phyloP scores from a whole-genome alignment of 2,113 vertebrate species.

The Cyanoderma ruficeps region DNA sequence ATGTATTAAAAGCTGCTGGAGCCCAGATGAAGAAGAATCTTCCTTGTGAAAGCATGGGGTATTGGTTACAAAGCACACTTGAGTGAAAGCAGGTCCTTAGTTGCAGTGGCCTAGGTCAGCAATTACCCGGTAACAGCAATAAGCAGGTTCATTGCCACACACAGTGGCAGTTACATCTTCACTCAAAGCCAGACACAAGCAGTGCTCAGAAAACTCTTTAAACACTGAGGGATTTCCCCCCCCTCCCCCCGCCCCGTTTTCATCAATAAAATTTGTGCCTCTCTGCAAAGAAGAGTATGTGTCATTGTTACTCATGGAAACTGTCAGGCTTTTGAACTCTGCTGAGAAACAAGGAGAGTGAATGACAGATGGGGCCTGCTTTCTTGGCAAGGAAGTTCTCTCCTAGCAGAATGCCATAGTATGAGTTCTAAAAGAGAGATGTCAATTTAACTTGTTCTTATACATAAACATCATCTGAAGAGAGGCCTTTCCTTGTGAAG shows the following conservation, averaged over 20 bases:
- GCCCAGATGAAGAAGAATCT: neutral
- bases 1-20: neutral
- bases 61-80: neutral
- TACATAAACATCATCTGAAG: neutral
- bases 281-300: conserved; percentile 6
- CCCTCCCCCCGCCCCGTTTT: neutral
- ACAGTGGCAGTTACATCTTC: neutral
- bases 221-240: neutral
- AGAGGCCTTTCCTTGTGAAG: neutral
- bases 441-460: conserved; percentile 22
- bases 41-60: neutral
- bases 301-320: conserved; percentile 71
- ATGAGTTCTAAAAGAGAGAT: conserved; percentile 39
- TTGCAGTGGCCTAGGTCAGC: neutral
- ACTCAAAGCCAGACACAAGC: neutral
- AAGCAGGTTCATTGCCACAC: neutral
- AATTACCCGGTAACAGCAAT: neutral
- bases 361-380: conserved; percentile 42
- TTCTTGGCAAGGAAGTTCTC: conserved; percentile 54
- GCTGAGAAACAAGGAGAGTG: conserved; percentile 44
- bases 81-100: neutral
- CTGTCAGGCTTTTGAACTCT: conserved; percentile 65
- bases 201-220: neutral
- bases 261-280: conserved; percentile 34
- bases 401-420: conserved; percentile 26